Evolutionary conservation across 2,888 invertebrate species (phyloP).

Genomic region (Drosophila rellima): DNA sequence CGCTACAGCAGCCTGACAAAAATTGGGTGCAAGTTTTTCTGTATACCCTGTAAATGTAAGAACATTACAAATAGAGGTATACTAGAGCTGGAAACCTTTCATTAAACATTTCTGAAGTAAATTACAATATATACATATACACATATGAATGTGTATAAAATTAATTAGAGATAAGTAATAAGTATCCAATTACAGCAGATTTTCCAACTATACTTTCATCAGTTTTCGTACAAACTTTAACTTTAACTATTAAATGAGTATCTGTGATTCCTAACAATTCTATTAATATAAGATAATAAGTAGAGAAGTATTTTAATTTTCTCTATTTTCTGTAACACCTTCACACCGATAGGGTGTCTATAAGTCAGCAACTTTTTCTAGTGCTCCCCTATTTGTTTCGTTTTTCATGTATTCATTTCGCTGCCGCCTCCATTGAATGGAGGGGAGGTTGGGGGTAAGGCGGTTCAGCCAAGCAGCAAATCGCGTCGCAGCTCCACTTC

Average conservation of each 20-base stretch:
- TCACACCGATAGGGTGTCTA: background rate
- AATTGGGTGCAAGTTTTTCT: slow-evolving; percentile 56
- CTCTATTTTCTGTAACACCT: background rate
- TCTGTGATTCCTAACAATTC: background rate
- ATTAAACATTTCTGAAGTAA: background rate
- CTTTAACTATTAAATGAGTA: background rate
- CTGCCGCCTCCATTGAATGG: slow-evolving; percentile 31
- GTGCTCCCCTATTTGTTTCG: slow-evolving; percentile 20
- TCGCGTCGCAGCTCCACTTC: slow-evolving; percentile 60
- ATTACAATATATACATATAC: too few relatives aligned
- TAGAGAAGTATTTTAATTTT: background rate
- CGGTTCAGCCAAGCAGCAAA: slow-evolving; percentile 74
- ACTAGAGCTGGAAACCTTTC: background rate
- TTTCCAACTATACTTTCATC: background rate
- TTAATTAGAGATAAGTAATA: background rate
- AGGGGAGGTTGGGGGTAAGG: slow-evolving; percentile 18
- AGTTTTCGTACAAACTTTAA: background rate
- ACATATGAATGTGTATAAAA: background rate
- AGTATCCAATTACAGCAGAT: background rate
- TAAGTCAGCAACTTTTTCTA: background rate
- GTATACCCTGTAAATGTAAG: slow-evolving; percentile 7
- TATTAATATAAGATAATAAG: background rate
- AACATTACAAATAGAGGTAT: background rate
- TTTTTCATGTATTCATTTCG: slow-evolving; percentile 64
- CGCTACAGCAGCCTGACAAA: slow-evolving; percentile 54